Conservation (phyloP, 1,140 invertebrate genomes). For the Drosophila nikananu region DNA sequence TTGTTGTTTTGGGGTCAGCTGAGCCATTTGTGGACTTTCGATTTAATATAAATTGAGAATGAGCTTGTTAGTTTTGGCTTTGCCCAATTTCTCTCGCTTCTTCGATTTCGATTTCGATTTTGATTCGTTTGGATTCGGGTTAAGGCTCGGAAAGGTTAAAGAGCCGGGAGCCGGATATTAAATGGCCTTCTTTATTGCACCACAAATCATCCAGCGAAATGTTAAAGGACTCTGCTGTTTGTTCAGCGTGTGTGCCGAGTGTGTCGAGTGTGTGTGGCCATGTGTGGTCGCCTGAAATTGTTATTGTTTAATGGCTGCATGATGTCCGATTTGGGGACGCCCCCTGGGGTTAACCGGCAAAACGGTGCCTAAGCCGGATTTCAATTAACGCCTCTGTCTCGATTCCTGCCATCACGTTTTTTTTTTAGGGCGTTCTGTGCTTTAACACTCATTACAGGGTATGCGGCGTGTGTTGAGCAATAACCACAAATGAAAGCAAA, state of each 20-base stretch:
- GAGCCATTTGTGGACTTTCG: conserved; percentile 59
- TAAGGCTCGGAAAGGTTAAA: conserved; percentile 45
- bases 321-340: conserved; percentile 50
- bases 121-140: conserved; percentile 1
- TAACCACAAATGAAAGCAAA: neutral
- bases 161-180: conserved; percentile 50
- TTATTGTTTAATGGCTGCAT: conserved; percentile 73
- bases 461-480: neutral
- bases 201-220: conserved; percentile 69
- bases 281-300: conserved; percentile 43
- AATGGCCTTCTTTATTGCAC: conserved; percentile 75
- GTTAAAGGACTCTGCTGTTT: conserved; percentile 44
- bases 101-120: conserved; percentile 8
- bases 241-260: conserved; percentile 9
- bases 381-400: conserved; percentile 70
- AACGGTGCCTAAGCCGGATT: conserved; percentile 60
- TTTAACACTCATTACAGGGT: conserved; percentile 1
- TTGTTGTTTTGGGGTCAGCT: conserved; percentile 57
- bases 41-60: conserved; percentile 82
- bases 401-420: conserved; percentile 8
- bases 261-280: conserved; percentile 17
- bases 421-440: neutral
- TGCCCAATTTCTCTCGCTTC: conserved; percentile 41
- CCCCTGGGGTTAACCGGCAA: conserved; percentile 39
- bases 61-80: conserved; percentile 75